Evolutionary conservation across 2,113 vertebrate genomes (phyloP).

Genomic region (Saccopteryx bilineata): DNA sequence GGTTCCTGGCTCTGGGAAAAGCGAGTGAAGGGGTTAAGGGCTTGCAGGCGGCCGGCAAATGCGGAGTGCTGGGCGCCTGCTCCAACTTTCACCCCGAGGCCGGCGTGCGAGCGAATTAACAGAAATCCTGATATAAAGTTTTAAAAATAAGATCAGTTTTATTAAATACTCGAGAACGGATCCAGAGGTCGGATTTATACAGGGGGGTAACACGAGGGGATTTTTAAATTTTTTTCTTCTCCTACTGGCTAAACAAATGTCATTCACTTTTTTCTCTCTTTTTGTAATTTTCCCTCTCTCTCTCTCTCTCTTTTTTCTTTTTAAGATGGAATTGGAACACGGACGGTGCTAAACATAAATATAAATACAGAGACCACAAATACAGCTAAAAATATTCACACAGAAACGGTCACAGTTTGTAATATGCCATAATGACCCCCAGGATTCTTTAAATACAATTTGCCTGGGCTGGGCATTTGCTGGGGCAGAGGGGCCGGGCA

Average conservation of each 20-base stretch:
- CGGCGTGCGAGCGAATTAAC: conserved; percentile 80
- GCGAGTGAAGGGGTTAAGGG: conserved; percentile 5
- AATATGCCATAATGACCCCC: conserved; percentile 88
- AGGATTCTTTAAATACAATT: conserved; percentile 88
- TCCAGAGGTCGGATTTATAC: conserved; percentile 91
- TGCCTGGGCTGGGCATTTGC: conserved; percentile 84
- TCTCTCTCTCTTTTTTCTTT: conserved; percentile 26
- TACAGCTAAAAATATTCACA: conserved; percentile 92
- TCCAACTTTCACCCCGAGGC: conserved; percentile 66
- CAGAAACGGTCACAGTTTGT: conserved; percentile 92
- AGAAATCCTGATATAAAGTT: conserved; percentile 85
- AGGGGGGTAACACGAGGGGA: conserved; percentile 87
- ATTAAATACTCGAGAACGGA: conserved; percentile 93
- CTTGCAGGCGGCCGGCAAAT: conserved; percentile 50
- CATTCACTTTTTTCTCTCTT: conserved; percentile 87
- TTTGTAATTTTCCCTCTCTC: conserved; percentile 73
- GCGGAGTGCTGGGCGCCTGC: conserved; percentile 45
- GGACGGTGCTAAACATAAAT: conserved; percentile 93
- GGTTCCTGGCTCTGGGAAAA: not conserved
- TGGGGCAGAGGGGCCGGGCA: conserved; percentile 83
- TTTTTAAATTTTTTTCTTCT: conserved; percentile 68
- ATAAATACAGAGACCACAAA: conserved; percentile 93
- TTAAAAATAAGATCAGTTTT: conserved; percentile 93
- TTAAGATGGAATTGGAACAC: conserved; percentile 85
- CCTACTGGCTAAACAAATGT: conserved; percentile 89